Evolutionary conservation across 1,140 invertebrate genomes (phyloP), one percentile per base, ranked within the genome.

Genomic region (Tigriopus japonicus): DNA sequence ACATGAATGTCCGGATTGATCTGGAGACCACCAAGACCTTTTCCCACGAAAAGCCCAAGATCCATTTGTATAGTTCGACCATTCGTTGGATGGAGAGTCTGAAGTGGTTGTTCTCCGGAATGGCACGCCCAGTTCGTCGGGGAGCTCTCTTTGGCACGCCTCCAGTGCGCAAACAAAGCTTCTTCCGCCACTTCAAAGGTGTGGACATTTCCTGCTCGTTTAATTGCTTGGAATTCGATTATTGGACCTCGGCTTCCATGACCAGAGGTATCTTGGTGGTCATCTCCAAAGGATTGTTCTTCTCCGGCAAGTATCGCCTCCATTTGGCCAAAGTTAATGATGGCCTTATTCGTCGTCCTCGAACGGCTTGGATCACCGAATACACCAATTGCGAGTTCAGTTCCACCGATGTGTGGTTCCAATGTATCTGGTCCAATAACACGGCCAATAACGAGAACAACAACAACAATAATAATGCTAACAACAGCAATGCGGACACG

Each of bases 181-280:
- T 99, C 0, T 93, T 88, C 63, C 74, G 94, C 10, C 93, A 98
- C 72, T 97, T 95, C 67, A 83, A 85, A 59, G 86, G 85, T 65
- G 78, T 94, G 49, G 81, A 88, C 66, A 72, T 96, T 0, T 83
- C 85, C 0, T 75, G 96, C 40, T 84, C 83, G 0, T 76, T 95
- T 42, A 90, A 93, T 68, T 82, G 84, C 63, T 87, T 96, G 66
- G 86, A 91, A 72, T 85, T 97, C n/a, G 54, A 49, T 10, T 98
- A 98, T 73, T 98, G 93, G 93, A 93, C 95, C 81, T 98, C 93
- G 0, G 95, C 91, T 68, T 87, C 90, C 0, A 87, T 92, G 78
- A 89, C 95, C 67, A 80, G 88, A 64, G 95, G 95, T 0, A 86
- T 93, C 60, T 86, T 96, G 69, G 76, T 97, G 41, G 80, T 83